Evolutionary conservation across 2,797 vertebrate genomes (phyloP), one percentile per base, ranked within the genome.

Genomic region (Otolemur crassicaudatus): DNA sequence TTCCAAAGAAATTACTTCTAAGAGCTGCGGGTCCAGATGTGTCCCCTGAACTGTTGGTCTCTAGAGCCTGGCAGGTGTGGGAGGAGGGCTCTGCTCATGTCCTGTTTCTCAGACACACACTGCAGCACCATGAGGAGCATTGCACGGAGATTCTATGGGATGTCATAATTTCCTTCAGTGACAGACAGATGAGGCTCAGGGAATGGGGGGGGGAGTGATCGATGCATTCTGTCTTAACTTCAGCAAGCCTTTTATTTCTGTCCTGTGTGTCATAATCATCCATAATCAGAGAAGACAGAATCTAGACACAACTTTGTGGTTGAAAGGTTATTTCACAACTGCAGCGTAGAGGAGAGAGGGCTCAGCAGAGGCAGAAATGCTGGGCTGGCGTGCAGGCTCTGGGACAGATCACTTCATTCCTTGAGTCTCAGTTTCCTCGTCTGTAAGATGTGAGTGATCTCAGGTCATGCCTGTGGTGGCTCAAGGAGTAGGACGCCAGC

Each of bases 211-310:
- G 46, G 46, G 0, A 58, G 91, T 95, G 92, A 97, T 89, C 23
- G 1, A 81, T 87, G 88, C 17, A 56, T 37, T 95, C 81, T 61
- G 79, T 58, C 79, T 93, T 60, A 14, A 79, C 83, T 92, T 80
- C 6, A 81, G 80, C 13, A 34, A 94, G n/a, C 56, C 72, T 97
- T 94, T 96, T 90, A 85, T 95, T 93, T 96, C 87, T 92, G 49
- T 82, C 56, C 23, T 37, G 0, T 60, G 43, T 91, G 93, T 95
- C 87, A 95, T 69, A 90, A 8, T 95, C 89, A 96, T 97, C 91
- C 93, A 91, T 95, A 94, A 96, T 85, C 76, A 4, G 31, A 69
- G 94, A 65, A 94, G 81, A 77, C 49, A 77, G 90, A 93, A 91
- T 69, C 80, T 65, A 60, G 23, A 56, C 31, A n/a, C 72, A 87